Evolutionary conservation across 2,888 invertebrate species (phyloP), one percentile per base, ranked within the genome.

Genomic region (Rugalucina vietnamica): DNA sequence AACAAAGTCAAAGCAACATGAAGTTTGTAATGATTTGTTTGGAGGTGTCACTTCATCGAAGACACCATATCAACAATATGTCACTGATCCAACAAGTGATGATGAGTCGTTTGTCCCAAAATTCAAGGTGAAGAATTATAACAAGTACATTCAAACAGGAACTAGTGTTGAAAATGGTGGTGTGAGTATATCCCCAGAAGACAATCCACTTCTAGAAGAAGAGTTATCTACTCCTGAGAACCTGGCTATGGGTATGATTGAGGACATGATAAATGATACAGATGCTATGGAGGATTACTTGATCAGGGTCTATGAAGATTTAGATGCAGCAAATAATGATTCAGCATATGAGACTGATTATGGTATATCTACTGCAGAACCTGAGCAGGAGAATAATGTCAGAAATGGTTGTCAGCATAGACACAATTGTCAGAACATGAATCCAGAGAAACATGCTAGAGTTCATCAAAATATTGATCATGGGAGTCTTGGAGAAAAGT

Each of bases 121-220:
- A 93, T 97, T 97, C 94, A 96, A 96, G 91, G 95, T 97, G 36
- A 92, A 91, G 74, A 88, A 90, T 71, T 96, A 95, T 89, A 96
- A 96, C 89, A 96, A 96, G 91, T 95, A 95, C 80, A 96, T 96
- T 87, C 96, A 96, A 93, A 96, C 96, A 0, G 90, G 90, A 29
- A 85, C 84, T 21, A 77, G 84, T 74, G 80, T 86, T 43, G 82
- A 86, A 12, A 85, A 72, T 36, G 73, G 65, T 12, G 75, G n/a
- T 34, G 57, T 37, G 12, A 57, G 3, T 5, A 27, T 24, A n/a
- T 72, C 72, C 37, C 79, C 82, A 24, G 71, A 32, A n/a, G 65
- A 65, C 32, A 73, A 50, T n/a, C 37, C n/a, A 10, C 75, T 73
- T 5, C 78, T 79, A 39, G 73, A 54, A 1, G 36, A 69, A 24